Base-by-base conservation (phyloP, 2,888 invertebrate species). In the Thera obeliscata region DNA sequence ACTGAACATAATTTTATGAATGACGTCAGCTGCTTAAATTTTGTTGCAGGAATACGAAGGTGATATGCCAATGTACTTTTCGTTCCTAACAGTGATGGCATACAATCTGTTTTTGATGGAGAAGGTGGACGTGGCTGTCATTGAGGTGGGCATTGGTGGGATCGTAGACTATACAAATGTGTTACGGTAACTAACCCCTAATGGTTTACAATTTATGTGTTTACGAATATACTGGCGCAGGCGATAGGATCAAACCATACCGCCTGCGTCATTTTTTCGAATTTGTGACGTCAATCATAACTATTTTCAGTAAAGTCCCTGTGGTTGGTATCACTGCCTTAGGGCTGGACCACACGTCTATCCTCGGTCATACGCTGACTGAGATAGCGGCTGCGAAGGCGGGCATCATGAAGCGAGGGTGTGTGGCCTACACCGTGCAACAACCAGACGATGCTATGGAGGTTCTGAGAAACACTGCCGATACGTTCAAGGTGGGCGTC, bases 111-210 rank as follows among this genome's bases (percentile, higher is more conserved):
- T 99, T 90, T 80, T 98, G 0, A 94, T 95, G 35, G 97, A 98
- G 86, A 95, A 96, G 74, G 96, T 98, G 8, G 98, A 99, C 86
- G 99, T 98, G 0, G 98, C 97, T 0, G 95, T 99, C 52, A 86
- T 99, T 11, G 99, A 99, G 93, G 99, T 99, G 43, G 99, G 99
- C 46, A 98, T 99, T 75, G 99, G 99, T 0, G 99, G 99, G 0
- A 95, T 97, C 80, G 96, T 96, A 73, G 99, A 99, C 88, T 97
- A 96, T 79, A 99, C 99, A 1, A 99, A 99, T 91, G 93, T 99
- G 56, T 85, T 99, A 63, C 95, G 95, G 97, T 97, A 87, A 62
- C 49, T 55, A 49, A n/a, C 36, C 9, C 9, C 0, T 9, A 46
- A 9, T 2, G 9, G 9, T 3, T 9, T 9, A 9, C 43, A 46